Conservation (phyloP, 2,113 vertebrate species). For the Galemys pyrenaicus region DNA sequence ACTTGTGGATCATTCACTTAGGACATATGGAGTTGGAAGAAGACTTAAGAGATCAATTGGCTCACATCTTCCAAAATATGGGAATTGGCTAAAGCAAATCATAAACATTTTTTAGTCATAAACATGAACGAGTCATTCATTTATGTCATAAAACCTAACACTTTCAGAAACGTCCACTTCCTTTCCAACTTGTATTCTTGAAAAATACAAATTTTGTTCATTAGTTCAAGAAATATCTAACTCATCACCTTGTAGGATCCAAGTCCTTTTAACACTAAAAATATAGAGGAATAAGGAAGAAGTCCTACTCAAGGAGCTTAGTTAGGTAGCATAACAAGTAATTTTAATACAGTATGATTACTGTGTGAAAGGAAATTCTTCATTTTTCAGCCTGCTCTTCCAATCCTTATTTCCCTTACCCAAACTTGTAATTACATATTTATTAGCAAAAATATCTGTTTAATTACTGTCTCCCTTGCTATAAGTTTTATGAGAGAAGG, state of each 20-base stretch:
- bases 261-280: background rate
- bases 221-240: background rate
- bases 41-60: background rate
- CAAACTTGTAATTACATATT: slow-evolving; percentile 28
- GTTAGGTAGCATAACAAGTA: background rate
- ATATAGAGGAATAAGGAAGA: background rate
- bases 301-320: background rate
- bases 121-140: background rate
- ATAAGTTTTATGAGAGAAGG: background rate
- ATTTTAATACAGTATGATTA: background rate
- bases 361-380: background rate
- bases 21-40: background rate
- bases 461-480: slow-evolving; percentile 1
- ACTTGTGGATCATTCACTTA: background rate
- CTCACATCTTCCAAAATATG: background rate
- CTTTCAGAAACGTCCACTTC: background rate
- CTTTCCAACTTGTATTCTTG: background rate
- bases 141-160: background rate
- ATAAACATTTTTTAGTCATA: too few species aligned
- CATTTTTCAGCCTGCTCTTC: background rate
- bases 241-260: background rate
- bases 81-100: background rate
- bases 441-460: slow-evolving; percentile 26
- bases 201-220: background rate
- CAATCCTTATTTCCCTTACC: slow-evolving; percentile 27